Percentiles rank a stretch among this genome's conserved stretches.
phyloP scores from a whole-genome alignment of 2,888 invertebrate genomes.

The Smittia sp. region DNA sequence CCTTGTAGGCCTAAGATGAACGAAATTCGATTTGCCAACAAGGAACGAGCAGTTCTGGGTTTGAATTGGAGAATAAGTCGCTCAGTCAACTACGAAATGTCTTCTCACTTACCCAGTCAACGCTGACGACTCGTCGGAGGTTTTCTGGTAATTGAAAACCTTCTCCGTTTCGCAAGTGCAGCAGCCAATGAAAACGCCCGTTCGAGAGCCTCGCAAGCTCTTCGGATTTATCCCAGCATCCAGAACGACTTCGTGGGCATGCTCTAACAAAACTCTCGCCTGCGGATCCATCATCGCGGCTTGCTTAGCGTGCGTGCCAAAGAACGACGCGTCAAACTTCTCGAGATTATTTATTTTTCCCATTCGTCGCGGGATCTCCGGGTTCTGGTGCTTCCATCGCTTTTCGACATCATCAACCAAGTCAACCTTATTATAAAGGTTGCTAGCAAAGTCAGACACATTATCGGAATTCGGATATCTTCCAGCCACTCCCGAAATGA shows the following conservation, averaged over 20 bases:
- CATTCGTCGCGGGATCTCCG: slow-evolving; percentile 70
- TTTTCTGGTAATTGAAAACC: slow-evolving; percentile 52
- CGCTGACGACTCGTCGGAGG: slow-evolving; percentile 72
- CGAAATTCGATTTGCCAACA: slow-evolving; percentile 81
- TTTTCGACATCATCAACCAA: slow-evolving; percentile 76
- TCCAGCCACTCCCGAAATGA: slow-evolving; percentile 25
- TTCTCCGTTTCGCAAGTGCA: slow-evolving; percentile 67
- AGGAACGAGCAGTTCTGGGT: slow-evolving; percentile 68
- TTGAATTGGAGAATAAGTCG: slow-evolving; percentile 45
- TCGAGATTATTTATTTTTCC: slow-evolving; percentile 69
- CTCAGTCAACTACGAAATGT: slow-evolving; percentile 69
- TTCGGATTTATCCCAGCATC: slow-evolving; percentile 72
- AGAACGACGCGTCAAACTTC: slow-evolving; percentile 75
- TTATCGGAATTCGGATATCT: slow-evolving; percentile 15
- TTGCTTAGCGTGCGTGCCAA: slow-evolving; percentile 72
- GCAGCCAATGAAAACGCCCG: slow-evolving; percentile 72
- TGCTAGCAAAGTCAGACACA: slow-evolving; percentile 10
- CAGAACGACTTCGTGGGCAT: slow-evolving; percentile 73
- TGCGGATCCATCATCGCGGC: slow-evolving; percentile 76
- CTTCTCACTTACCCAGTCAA: slow-evolving; percentile 85
- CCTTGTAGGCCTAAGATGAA: slow-evolving; percentile 80
- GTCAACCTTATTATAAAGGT: slow-evolving; percentile 57
- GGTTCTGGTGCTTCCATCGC: slow-evolving; percentile 71
- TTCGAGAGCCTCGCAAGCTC: slow-evolving; percentile 62
- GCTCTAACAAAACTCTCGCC: slow-evolving; percentile 73